These are phyloP conservation scores for Pangasianodon gigas DNA, from an alignment of 2,113 vertebrate genomes.

Conservation along the genomic window DNA sequence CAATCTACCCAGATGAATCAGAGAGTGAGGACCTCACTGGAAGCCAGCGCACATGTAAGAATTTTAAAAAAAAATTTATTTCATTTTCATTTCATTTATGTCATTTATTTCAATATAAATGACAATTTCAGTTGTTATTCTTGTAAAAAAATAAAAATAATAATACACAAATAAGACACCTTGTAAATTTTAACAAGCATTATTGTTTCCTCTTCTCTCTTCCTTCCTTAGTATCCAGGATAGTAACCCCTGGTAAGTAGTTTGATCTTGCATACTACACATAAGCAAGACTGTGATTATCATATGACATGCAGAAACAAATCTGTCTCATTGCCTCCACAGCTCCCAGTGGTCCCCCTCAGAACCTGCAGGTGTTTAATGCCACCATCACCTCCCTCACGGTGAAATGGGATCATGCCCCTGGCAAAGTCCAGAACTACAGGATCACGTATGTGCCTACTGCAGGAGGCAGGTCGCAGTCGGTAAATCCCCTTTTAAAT, in stretches of 20 bases:
- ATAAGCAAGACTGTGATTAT: conserved; percentile 14
- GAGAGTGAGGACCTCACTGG: conserved; percentile 91
- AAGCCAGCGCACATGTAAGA: conserved; percentile 88
- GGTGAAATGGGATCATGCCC: conserved; percentile 89
- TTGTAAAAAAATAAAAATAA: neutral
- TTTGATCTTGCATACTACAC: neutral
- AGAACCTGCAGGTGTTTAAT: conserved; percentile 92
- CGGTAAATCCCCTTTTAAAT: conserved; percentile 70
- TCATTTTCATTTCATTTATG: neutral
- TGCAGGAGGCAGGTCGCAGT: conserved; percentile 79
- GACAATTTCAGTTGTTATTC: neutral
- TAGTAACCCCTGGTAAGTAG: conserved; percentile 80
- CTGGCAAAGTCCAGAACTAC: conserved; percentile 89
- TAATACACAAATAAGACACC: neutral
- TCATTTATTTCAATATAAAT: neutral
- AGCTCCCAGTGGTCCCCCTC: conserved; percentile 84
- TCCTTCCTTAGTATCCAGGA: conserved; percentile 74
- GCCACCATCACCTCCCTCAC: conserved; percentile 89
- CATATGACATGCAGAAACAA: neutral
- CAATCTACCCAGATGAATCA: conserved; percentile 96
- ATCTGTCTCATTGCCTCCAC: conserved; percentile 41
- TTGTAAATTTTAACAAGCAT: conserved; percentile 8
- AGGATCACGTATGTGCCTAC: conserved; percentile 84
- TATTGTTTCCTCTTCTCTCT: conserved; percentile 55
- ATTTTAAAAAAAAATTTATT: no score